Evolutionary conservation across 2,888 invertebrate species (phyloP), one percentile per base, ranked within the genome.

Genomic region (Disparrhopalites patrizii): DNA sequence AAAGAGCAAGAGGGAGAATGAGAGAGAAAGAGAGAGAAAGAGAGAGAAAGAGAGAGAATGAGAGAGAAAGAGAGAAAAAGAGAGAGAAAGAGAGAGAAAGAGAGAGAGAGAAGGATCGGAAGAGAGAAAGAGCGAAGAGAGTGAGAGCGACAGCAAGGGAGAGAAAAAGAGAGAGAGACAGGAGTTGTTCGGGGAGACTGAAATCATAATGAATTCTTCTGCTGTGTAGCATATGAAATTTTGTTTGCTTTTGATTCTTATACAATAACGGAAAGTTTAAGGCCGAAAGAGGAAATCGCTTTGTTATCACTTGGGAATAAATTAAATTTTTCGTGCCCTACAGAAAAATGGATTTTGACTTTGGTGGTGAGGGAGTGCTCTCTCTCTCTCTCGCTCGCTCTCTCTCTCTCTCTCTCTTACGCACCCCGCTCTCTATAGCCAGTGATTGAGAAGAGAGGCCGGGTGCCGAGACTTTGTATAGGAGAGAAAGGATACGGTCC

Each of bases 301-400:
- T 73, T 72, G 73, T 75, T 73, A 73, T 75, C 75, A 72, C 73
- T 73, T 69, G 69, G 70, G 70, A 75, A 73, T 73, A 73, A 75
- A 73, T 75, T 73, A 75, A 73, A 70, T 75, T 75, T 75, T 71
- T 73, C 65, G 70, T 75, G 73, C 75, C 75, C 75, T 70, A 69
- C 66, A 73, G 73, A 75, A 69, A 72, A 70, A 70, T 66, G 62
- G 66, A 62, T 66, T n/a, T 55, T 62, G 30, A 43, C 61, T 61
- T 61, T 51, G 51, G 51, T 61, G 60, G 15, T n/a, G 40, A 50
- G 50, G 50, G 38, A 50, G 47, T 66, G n/a, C n/a, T n/a, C n/a
- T n/a, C n/a, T n/a, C n/a, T n/a, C n/a, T n/a, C n/a, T n/a, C n/a
- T n/a, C n/a, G n/a, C n/a, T n/a, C n/a, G 40, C 61, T 62, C 55